Evolutionary conservation across 1,140 invertebrate genomes (phyloP), one percentile per base, ranked within the genome.

Genomic region (Melipona quadrifasciata): DNA sequence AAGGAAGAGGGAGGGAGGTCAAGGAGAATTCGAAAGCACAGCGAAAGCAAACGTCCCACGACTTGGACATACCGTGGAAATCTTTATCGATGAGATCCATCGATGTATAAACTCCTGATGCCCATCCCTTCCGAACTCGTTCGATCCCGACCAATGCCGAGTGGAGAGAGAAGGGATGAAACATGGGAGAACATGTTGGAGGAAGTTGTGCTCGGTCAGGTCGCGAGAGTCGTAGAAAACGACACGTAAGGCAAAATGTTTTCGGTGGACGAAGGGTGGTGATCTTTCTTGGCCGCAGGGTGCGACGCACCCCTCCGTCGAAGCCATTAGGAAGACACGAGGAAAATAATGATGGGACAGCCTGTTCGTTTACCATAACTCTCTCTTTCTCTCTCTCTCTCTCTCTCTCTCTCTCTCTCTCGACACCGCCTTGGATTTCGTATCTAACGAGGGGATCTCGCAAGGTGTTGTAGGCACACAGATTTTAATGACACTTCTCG

Each of bases 311-410:
- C 64, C 34, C 39, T 17, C 55, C 4, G 21, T 67, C 21, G 67
- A 21, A 71, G 73, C 64, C 71, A 72, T 53, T 51, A 73, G 53
- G 64, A 57, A 80, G 86, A 87, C 81, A 83, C 65, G 55, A 39
- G 86, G 76, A 84, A 87, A 88, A 88, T 87, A 88, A 84, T 24
- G 87, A 87, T 80, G n/a, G 76, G 31, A 39, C 16, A 53, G 21
- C 51, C 57, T 79, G 80, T 61, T 84, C 68, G 24, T 71, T 71
- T n/a, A 47, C 68, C 39, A 47, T 71, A n/a, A 12, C 4, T 65
- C 16, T 31, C 5, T 17, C 53, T 12, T 1, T 55, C 53, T 14
- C 53, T 19, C 17, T 57, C 55, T 57, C 55, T 57, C 19, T 57
- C 55, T 4, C 16, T 10, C 11, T 57, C 55, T 57, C 17, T 57